Base-by-base conservation (phyloP, 2,113 vertebrate genomes). In the Passer domesticus region DNA sequence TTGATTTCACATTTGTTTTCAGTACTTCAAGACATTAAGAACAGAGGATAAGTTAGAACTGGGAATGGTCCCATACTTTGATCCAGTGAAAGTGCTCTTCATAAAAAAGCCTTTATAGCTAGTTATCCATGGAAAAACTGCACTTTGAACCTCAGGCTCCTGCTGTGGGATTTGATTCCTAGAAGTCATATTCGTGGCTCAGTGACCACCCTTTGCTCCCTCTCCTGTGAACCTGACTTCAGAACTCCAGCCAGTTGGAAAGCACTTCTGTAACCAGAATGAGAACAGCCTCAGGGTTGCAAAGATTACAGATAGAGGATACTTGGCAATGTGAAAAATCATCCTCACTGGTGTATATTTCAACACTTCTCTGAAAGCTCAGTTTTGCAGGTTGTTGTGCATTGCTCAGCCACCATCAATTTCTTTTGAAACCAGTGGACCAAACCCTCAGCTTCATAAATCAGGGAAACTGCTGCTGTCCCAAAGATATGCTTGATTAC, bases 161-260 rank as follows among this genome's bases (percentile, higher is more conserved):
- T 46, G 44, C 66, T 87, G 46, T 85, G 70, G 39, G 46, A 47
- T 92, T 85, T 91, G 58, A 82, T 82, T 94, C 89, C 67, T 91
- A 35, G 84, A 92, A 95, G 72, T 46, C 53, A 16, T 31, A 28
- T 60, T 76, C 72, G 25, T 56, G 63, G n/a, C n/a, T 91, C 10
- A 2, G 81, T 95, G 91, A 85, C 77, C 87, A 91, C 7, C 25
- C 8, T 27, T 91, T 15, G 0, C 47, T 87, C 66, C 58, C 53
- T 2, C 73, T 95, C 44, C 67, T 89, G 66, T 69, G 81, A 89
- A 94, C 78, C n/a, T 91, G 70, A 67, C 82, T 94, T 94, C 70
- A 92, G 74, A 95, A 69, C 15, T 92, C 60, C 47, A 93, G 72
- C 50, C 90, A 90, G 37, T 24, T 90, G 79, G 88, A 96, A 80